Base-by-base conservation (phyloP, 2,888 invertebrate genomes). In the Mimachlamys varia region DNA sequence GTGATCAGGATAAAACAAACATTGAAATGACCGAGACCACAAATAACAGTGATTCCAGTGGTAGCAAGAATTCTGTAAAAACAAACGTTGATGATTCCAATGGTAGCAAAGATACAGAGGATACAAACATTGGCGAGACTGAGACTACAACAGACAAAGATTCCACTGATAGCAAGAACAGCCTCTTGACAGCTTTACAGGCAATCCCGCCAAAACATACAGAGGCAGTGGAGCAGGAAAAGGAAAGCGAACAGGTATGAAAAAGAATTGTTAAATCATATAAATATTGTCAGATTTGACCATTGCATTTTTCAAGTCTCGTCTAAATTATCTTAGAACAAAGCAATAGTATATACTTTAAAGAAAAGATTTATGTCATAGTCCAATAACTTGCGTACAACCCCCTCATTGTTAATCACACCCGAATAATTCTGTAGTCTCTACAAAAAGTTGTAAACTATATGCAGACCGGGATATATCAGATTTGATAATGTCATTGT, bases 141-240 rank as follows among this genome's bases (percentile, higher is more conserved):
- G 76, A 76, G 33, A 76, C 76, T 33, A 7, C 15, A 33, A 76
- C 7, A 27, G 27, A 76, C 62, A n/a, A 22, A n/a, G n/a, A 62
- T 33, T 76, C 76, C 12, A 33, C 33, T 76, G 17, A 15, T 19
- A 53, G 53, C 19, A 53, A 53, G 12, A 76, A 76, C 33, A 2
- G 88, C 27, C 53, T 88, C 22, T 33, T 88, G 7, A 88, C 49
- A 88, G 88, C 44, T 22, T 88, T 88, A 49, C 15, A n/a, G 13
- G 44, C 49, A 88, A 19, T 22, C 2, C 44, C 44, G 3, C 27
- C 49, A 19, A 44, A 88, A 88, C 44, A n/a, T 13, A 27, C n/a
- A 0, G 53, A 88, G 49, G 4, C 49, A 27, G n/a, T 33, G n/a
- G 13, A 44, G 22, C n/a, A 44, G 15, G 50, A 22, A 50, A 17